Evolutionary conservation across 2,113 vertebrate species (phyloP), one percentile per base, ranked within the genome.

Genomic region (Centropristis striata): DNA sequence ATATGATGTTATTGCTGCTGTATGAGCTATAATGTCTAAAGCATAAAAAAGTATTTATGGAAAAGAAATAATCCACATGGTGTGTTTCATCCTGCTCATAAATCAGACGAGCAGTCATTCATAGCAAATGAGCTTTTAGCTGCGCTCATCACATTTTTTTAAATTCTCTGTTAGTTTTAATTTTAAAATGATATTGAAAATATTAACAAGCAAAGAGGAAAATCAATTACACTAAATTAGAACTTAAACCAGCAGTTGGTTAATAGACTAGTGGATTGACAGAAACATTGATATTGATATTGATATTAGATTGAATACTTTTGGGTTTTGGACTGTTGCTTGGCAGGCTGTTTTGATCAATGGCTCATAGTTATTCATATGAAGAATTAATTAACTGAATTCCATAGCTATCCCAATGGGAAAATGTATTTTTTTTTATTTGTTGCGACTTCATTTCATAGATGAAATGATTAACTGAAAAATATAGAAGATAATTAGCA

Each of bases 11-110:
- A 53, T 25, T 80, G 32, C 23, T 68, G 41, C 27, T 44, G 13
- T 46, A 18, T 7, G 15, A 42, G 54, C 47, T 47, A 10, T 71
- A 27, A 64, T 47, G 44, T 78, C 41, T 55, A n/a, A n/a, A 44
- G 25, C 16, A 14, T 54, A 18, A 42, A 80, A 53, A 65, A 20
- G 23, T 46, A 15, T 50, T 60, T 49, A 58, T 64, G 12, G 10
- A 49, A 20, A 49, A 28, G 0, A 32, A 46, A 21, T 20, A 54
- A 28, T 47, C 58, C 42, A n/a, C 9, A n/a, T 39, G 12, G 12
- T 68, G 57, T 3, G 2, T 57, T 0, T 53, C 13, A 65, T 49
- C 32, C 4, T 42, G 28, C 14, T 44, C 36, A 25, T 15, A 41
- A 68, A 18, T 39, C 47, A 37, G 15, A 25, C 0, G 21, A 25